Evolutionary conservation across 2,113 vertebrate genomes (phyloP), one percentile per base, ranked within the genome.

Genomic region (Poeciliopsis prolifica): DNA sequence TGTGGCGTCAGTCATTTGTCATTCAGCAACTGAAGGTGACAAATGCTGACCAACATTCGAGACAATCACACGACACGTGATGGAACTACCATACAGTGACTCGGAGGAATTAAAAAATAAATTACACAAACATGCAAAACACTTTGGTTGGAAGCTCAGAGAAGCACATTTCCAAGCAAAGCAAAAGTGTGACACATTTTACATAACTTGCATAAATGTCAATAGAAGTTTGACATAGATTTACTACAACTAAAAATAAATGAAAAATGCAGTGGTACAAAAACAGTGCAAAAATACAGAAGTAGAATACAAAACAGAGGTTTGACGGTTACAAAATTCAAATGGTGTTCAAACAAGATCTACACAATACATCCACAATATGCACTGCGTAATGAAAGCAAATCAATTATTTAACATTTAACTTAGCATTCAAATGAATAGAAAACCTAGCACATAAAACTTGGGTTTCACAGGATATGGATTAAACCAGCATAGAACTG

Each of bases 111-210:
- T 86, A 80, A 84, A 94, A 58, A 58, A 58, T 10, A 24, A 82
- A 84, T 89, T 92, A 88, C 91, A 93, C 91, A 93, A 87, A 93
- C 94, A 95, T 95, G 94, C 95, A 95, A 93, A 94, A 93, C 84
- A 93, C 93, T 94, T 91, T 89, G 92, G 88, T 90, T 93, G 91
- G 87, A 93, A 91, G 89, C 74, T 88, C 70, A 81, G 76, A 71
- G 83, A 70, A 79, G 80, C 68, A 31, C 74, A 87, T 86, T 92
- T 92, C 88, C 89, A 89, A 92, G 90, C 86, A 92, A 87, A 91
- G 90, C 86, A 87, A 29, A 29, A 90, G 81, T 87, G 71, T 86
- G 65, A 90, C 81, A 92, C 65, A 82, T 78, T 73, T 81, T 78
- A 79, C 70, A 86, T 17, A 83, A 85, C 60, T 80, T 80, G 85